phyloP scores from a whole-genome alignment of 2,113 vertebrate species.

The Mungos mungo region DNA sequence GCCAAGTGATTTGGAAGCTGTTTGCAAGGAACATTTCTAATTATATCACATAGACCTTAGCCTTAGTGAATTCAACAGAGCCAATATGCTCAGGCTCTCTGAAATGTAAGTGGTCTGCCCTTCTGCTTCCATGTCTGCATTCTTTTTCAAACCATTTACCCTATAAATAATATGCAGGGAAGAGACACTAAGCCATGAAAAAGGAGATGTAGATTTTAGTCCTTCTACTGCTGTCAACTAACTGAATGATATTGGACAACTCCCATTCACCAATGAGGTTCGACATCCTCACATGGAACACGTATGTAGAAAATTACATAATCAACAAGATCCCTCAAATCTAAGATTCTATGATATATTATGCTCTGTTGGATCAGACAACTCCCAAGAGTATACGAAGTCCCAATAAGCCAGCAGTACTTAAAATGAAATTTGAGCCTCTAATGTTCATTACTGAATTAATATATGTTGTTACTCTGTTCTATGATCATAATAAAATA shows the following conservation, averaged over 20 bases:
- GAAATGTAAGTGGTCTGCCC: neutral
- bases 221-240: neutral
- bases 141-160: neutral
- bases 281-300: neutral
- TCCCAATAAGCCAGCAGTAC: neutral
- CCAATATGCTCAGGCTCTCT: neutral
- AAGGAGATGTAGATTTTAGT: neutral
- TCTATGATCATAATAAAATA: neutral
- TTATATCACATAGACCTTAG: neutral
- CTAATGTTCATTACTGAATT: neutral
- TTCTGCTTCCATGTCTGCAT: neutral
- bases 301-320: neutral
- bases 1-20: neutral
- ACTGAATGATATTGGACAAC: neutral
- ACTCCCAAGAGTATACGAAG: neutral
- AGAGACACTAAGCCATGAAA: neutral
- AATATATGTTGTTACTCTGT: neutral
- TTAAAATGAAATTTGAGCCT: neutral
- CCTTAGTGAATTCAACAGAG: neutral
- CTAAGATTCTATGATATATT: neutral
- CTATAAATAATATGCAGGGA: neutral
- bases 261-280: neutral
- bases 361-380: neutral
- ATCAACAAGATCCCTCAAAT: neutral
- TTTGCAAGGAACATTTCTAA: neutral